These are phyloP conservation scores for Porites lutea DNA, from an alignment of 64 coral and sea anemone genomes.

Conservation along the genomic window DNA sequence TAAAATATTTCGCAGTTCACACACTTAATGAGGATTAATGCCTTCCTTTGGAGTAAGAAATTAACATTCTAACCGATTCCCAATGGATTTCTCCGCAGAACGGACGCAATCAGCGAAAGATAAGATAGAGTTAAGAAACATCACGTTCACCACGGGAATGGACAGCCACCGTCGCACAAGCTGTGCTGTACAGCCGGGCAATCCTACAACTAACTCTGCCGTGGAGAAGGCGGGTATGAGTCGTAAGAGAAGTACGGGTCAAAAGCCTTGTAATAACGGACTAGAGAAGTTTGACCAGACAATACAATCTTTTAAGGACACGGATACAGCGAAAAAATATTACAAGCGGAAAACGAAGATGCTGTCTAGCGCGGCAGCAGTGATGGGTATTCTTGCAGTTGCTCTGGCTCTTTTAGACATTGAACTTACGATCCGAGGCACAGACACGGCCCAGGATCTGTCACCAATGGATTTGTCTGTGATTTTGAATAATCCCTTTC, in stretches of 20 bases:
- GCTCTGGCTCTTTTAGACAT: slow-evolving; percentile 74
- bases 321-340: slow-evolving; percentile 74
- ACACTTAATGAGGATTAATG: slow-evolving; percentile 2
- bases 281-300: slow-evolving; percentile 51
- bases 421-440: slow-evolving; percentile 53
- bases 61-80: slow-evolving; percentile 34
- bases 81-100: slow-evolving; percentile 46
- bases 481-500: slow-evolving; percentile 13
- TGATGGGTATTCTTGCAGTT: slow-evolving; percentile 72
- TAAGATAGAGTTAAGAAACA: slow-evolving; percentile 46
- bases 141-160: slow-evolving; percentile 9
- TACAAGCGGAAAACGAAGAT: slow-evolving; percentile 63
- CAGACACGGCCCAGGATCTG: slow-evolving; percentile 11
- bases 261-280: not conserved
- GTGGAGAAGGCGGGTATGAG: not conserved
- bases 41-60: not conserved
- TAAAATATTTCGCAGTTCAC: not conserved
- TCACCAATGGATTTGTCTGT: slow-evolving; percentile 25
- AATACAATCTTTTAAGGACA: slow-evolving; percentile 63
- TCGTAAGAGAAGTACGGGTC: not conserved
- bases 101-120: not conserved
- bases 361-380: slow-evolving; percentile 57
- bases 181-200: slow-evolving; percentile 9
- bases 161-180: slow-evolving; percentile 13
- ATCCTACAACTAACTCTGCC: not conserved